Evolutionary conservation across 2,797 vertebrate species (phyloP).

Genomic region (Distichodus sexfasciatus): DNA sequence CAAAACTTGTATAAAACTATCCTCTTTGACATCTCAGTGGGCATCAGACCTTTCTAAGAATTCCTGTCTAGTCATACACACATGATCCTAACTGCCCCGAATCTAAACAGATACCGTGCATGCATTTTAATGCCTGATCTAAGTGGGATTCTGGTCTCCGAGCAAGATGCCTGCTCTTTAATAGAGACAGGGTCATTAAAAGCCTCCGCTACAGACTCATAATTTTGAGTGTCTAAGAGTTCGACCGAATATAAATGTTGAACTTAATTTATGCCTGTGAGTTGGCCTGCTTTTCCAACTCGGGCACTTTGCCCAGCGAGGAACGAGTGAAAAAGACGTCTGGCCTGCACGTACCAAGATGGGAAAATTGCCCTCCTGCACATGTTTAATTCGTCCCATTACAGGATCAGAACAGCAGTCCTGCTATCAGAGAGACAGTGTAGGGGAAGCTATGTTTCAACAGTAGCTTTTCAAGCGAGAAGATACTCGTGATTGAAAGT

Average conservation of each 20-base stretch:
- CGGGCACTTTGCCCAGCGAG: conserved; percentile 63
- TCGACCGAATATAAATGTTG: conserved; percentile 52
- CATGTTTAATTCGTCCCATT: conserved; percentile 65
- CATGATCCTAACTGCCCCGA: too few relatives aligned
- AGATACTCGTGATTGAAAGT: too few relatives aligned
- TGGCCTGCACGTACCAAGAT: conserved; percentile 31
- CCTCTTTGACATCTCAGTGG: too few relatives aligned
- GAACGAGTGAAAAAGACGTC: conserved; percentile 46
- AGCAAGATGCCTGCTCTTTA: conserved; percentile 27
- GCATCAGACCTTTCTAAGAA: too few relatives aligned
- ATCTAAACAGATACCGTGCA: too few relatives aligned
- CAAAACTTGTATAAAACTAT: too few relatives aligned
- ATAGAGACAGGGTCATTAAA: conserved; percentile 27
- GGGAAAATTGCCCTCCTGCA: conserved; percentile 50
- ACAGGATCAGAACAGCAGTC: conserved; percentile 58
- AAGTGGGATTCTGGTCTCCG: not conserved
- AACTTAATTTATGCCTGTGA: conserved; percentile 61
- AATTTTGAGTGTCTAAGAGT: conserved; percentile 33
- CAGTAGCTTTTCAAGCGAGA: too few relatives aligned
- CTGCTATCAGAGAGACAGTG: too few relatives aligned
- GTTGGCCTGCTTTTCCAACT: conserved; percentile 51
- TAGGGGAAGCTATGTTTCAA: too few relatives aligned
- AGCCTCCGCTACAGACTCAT: conserved; percentile 26
- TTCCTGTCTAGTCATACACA: too few relatives aligned
- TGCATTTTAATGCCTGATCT: not conserved